Conservation (phyloP, 2,797 vertebrate species). For the Aselliscus stoliczkanus region DNA sequence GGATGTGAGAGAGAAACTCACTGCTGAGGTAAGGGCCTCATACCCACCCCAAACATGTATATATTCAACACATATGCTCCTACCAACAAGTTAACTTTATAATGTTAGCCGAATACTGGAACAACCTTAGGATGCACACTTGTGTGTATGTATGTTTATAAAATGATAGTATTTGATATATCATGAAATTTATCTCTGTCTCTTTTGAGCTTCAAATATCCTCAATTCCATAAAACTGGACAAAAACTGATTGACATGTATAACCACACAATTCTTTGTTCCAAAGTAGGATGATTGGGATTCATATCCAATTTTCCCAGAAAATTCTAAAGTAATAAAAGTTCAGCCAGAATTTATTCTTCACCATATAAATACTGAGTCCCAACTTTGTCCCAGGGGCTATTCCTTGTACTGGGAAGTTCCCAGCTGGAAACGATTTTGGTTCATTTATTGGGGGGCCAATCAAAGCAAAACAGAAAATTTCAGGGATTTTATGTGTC, state of each 20-base stretch:
- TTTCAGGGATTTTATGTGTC: not conserved
- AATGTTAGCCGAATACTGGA: not conserved
- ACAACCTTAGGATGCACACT: accelerated
- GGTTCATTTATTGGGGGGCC: accelerated
- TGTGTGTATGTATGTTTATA: not conserved
- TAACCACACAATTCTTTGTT: not conserved
- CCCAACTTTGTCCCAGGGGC: not conserved
- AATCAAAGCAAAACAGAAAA: not conserved
- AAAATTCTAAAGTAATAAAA: not conserved
- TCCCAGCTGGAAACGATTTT: not conserved
- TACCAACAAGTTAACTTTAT: not conserved
- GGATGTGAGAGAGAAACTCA: constrained; percentile 76
- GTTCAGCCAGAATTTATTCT: not conserved
- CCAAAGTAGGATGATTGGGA: not conserved
- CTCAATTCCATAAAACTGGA: not conserved
- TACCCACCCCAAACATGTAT: accelerated
- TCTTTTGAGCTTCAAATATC: not conserved
- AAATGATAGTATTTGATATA: not conserved
- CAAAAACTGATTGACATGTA: not conserved
- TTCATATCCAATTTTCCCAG: not conserved
- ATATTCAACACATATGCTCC: accelerated
- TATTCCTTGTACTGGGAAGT: accelerated
- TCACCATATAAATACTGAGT: not conserved
- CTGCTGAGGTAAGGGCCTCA: constrained; percentile 77
- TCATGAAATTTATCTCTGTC: not conserved